Base-by-base conservation (phyloP, 2,113 vertebrate genomes). In the Alces alces region DNA sequence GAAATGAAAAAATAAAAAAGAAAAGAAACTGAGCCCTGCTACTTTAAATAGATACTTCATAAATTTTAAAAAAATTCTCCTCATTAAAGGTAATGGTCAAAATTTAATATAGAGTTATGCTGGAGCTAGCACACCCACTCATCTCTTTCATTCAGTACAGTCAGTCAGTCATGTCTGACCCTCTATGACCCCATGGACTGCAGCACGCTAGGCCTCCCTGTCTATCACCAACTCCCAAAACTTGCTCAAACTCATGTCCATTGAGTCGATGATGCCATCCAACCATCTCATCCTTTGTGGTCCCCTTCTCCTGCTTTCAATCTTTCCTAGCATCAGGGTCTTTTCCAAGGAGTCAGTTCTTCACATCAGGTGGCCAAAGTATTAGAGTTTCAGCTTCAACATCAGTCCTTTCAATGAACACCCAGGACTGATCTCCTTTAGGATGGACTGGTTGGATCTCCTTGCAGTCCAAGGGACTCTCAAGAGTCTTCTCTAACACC, bases 21-120 rank as follows among this genome's bases (percentile, higher is more conserved):
- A 87, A n/a, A n/a, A n/a, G 43, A 91, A 96, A 91, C 78, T 15
- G 47, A 86, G 43, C 86, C 8, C 47, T 86, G 15, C 66, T 36
- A 60, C 2, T 80, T 95, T 96, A 83, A 96, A 96, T 45, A 47
- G 54, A 45, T 36, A 47, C 39, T 90, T 92, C 58, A 82, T 92
- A 94, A 94, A 87, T 84, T n/a, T n/a, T 70, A 15, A 86, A 84
- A 60, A 95, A 13, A 25, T 87, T 96, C 73, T 82, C n/a, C 54
- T 93, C 57, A 88, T 94, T 95, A 90, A 90, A 97, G 91, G 19
- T 85, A 87, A 84, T 2, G 28, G 39, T 73, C 28, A 93, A 82
- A 60, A 91, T 95, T 96, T 93, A 80, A 43, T 36, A 7, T 79
- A 50, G 76, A 76, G 43, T 87, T 54, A 80, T 80, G 16, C 3